Evolutionary conservation across 2,797 vertebrate species (phyloP), one percentile per base, ranked within the genome.

Genomic region (Thunnus albacares): DNA sequence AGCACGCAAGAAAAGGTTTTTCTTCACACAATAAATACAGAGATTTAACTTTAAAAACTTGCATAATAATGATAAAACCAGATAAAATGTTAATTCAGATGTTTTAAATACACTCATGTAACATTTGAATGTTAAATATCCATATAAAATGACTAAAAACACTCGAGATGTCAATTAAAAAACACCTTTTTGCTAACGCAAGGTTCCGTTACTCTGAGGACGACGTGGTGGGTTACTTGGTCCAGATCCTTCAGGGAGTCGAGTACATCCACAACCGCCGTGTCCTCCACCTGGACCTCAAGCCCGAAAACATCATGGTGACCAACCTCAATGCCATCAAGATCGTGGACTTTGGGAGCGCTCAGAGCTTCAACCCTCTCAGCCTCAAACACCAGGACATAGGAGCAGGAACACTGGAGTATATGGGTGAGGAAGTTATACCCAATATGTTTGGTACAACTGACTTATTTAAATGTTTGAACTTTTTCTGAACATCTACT

Each of bases 151-250:
- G 7, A 11, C 30, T 35, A 3, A 8, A 22, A 41, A 10, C 9
- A 33, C 9, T 51, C 1, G 9, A 51, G 18, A 24, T 1, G 1
- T 15, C 43, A 49, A 2, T 30, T 51, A 22, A 51, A 30, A 30
- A 2, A 2, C 8, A 18, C 1, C 2, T 35, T 38, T 57, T 7
- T 28, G 2, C 15, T 56, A 43, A 0, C 3, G 1, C 56, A 74
- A 99, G 98, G 93, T 99, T 99, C 87, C 97, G 97, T 60, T 99
- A 98, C 86, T 98, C 98, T 0, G 98, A 99, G 91, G 98, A 99
- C 0, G 98, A 99, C 0, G 97, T 99, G 87, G 98, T 95, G 62
- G 93, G 93, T 33, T 99, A 97, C 13, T 70, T 98, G 84, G 95
- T 97, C 22, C 98, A 99, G 95, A 95, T 98, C 65, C 94, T 99